Percentiles rank a stretch among this genome's conserved stretches.
These are phyloP conservation scores for Leptinotarsa defecta DNA, from an alignment of 1,140 invertebrate genomes.

Conservation along the genomic window DNA sequence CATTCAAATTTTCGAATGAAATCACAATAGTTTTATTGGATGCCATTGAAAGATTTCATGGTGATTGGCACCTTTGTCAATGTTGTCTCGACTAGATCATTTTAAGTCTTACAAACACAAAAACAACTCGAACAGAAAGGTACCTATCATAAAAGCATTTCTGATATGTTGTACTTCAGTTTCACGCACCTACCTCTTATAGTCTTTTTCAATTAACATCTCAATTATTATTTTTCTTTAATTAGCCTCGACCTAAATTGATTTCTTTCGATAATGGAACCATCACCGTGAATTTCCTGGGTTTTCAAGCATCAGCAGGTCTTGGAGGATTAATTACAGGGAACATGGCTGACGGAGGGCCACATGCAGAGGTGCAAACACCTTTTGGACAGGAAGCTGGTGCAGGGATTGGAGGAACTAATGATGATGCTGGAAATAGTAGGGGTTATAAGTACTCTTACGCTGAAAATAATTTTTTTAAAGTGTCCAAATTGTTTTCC, in stretches of 20 bases:
- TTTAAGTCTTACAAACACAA: too few species aligned
- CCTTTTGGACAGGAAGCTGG: constrained; percentile 65
- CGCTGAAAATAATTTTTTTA: background rate
- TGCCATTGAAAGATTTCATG: too few species aligned
- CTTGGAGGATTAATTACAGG: constrained; percentile 60
- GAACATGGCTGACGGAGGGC: constrained; percentile 59
- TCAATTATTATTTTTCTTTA: background rate
- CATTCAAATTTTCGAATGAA: too few species aligned
- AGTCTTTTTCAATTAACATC: too few species aligned
- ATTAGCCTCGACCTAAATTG: background rate
- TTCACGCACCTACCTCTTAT: too few species aligned
- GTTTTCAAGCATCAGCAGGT: constrained; percentile 72
- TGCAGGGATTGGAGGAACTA: constrained; percentile 57
- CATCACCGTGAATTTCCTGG: constrained; percentile 71
- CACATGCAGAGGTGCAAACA: constrained; percentile 70
- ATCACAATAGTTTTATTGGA: too few species aligned
- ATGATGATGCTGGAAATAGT: background rate
- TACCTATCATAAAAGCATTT: too few species aligned
- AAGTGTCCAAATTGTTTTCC: background rate
- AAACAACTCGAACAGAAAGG: too few species aligned
- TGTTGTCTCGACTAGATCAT: too few species aligned
- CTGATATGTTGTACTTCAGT: too few species aligned
- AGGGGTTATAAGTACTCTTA: constrained; percentile 8
- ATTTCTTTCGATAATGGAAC: constrained; percentile 62
- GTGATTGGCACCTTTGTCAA: too few species aligned